phyloP scores from a whole-genome alignment of 2,888 invertebrate species.

The Ectropis crepuscularia region DNA sequence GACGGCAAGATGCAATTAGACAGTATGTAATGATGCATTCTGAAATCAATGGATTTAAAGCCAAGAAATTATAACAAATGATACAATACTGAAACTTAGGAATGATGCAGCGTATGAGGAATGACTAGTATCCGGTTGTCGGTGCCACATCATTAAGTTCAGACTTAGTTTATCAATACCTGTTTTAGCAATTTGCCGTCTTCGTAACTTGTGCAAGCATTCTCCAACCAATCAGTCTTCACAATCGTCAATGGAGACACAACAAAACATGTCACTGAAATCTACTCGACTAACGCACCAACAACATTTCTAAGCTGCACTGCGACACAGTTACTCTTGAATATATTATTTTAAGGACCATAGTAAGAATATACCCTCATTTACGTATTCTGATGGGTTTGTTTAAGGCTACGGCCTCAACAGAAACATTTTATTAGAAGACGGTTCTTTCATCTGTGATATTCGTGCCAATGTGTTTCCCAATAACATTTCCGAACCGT shows the following conservation, averaged over 20 bases:
- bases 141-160: constrained; percentile 79
- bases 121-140: constrained; percentile 63
- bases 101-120: constrained; percentile 73
- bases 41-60: constrained; percentile 75
- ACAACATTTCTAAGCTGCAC: constrained; percentile 40
- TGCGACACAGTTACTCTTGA: not conserved
- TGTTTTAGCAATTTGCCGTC: constrained; percentile 81
- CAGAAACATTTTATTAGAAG: not conserved
- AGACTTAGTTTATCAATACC: constrained; percentile 53
- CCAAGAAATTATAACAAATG: constrained; percentile 65
- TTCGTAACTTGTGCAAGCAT: constrained; percentile 58
- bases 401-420: not conserved
- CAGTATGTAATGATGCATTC: constrained; percentile 63
- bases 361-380: too few relatives aligned
- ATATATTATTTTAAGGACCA: not conserved
- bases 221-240: constrained; percentile 36
- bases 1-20: constrained; percentile 84
- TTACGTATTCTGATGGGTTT: not conserved
- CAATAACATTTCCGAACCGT: not conserved
- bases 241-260: constrained; percentile 32
- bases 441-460: not conserved
- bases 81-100: constrained; percentile 65
- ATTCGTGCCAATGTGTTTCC: not conserved
- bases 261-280: constrained; percentile 26
- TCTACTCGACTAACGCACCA: constrained; percentile 42